Evolutionary conservation across 1,140 invertebrate genomes (phyloP).

Genomic region (Eumaeus atala): DNA sequence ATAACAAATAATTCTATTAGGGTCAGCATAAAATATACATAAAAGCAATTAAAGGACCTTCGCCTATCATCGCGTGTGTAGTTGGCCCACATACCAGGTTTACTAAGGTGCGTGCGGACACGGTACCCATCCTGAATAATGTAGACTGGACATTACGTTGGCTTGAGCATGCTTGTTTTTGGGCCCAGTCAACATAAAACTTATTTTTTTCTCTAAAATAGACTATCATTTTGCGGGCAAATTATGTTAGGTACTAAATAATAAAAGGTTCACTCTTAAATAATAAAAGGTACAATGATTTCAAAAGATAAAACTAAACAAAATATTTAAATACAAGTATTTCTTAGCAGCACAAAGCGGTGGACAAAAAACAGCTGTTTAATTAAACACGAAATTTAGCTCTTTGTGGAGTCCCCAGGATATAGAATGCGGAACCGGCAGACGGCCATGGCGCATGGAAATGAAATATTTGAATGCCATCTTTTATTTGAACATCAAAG

Average conservation of each 20-base stretch:
- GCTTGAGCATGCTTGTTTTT: background rate
- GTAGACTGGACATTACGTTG: background rate
- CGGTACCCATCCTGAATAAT: constrained; percentile 8
- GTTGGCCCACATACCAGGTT: background rate
- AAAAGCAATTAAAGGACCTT: background rate
- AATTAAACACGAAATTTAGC: constrained; percentile 5
- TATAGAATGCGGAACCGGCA: background rate
- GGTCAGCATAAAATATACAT: constrained; percentile 10
- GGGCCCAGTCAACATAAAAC: too few relatives aligned
- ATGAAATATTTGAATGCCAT: constrained; percentile 4
- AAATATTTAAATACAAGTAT: too few relatives aligned
- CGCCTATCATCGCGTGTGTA: constrained; percentile 3
- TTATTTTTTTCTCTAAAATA: too few relatives aligned
- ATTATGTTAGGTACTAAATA: too few relatives aligned
- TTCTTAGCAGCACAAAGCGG: too few relatives aligned
- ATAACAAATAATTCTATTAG: background rate
- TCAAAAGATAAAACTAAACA: too few relatives aligned
- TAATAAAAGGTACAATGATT: too few relatives aligned
- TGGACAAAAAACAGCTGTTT: constrained; percentile 1
- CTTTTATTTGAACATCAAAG: background rate
- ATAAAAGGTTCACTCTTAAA: too few relatives aligned
- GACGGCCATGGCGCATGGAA: background rate
- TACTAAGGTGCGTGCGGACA: constrained; percentile 1
- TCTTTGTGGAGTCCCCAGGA: background rate
- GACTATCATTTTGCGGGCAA: too few relatives aligned